Percentiles rank a stretch among this genome's conserved stretches.
Conservation (phyloP, 2,113 vertebrate species). For the Hyla sarda region DNA sequence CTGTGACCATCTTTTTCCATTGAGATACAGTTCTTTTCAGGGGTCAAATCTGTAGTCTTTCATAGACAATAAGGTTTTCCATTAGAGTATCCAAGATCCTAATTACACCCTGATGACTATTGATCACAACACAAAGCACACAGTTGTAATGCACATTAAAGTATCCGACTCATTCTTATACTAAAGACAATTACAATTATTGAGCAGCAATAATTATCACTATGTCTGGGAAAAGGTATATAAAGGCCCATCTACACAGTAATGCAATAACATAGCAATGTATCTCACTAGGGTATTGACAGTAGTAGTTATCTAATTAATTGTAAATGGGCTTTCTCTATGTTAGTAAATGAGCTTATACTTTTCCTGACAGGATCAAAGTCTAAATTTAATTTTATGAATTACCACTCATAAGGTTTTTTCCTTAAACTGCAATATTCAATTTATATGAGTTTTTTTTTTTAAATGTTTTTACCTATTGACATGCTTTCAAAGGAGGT, state of each 20-base stretch:
- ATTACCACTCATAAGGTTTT: not conserved
- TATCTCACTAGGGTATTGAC: not conserved
- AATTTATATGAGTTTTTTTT: too few relatives aligned
- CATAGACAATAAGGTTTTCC: not conserved
- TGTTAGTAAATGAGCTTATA: not conserved
- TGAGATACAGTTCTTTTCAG: not conserved
- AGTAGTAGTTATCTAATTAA: not conserved
- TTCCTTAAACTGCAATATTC: too few relatives aligned
- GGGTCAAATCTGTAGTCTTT: not conserved
- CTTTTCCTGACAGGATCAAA: not conserved
- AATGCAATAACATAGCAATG: not conserved
- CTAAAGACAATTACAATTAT: not conserved
- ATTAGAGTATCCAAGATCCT: not conserved
- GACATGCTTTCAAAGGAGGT: too few relatives aligned
- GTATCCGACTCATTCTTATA: not conserved
- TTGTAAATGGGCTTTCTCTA: not conserved
- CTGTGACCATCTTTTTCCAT: not conserved
- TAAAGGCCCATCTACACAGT: not conserved
- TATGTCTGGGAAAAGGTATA: not conserved
- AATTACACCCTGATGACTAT: not conserved
- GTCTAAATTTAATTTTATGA: not conserved
- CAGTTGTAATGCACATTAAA: not conserved
- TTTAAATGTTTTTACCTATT: too few relatives aligned
- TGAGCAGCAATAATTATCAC: not conserved
- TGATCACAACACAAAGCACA: not conserved